phyloP scores from a whole-genome alignment of 2,113 vertebrate species.

The Zosterops borbonicus region DNA sequence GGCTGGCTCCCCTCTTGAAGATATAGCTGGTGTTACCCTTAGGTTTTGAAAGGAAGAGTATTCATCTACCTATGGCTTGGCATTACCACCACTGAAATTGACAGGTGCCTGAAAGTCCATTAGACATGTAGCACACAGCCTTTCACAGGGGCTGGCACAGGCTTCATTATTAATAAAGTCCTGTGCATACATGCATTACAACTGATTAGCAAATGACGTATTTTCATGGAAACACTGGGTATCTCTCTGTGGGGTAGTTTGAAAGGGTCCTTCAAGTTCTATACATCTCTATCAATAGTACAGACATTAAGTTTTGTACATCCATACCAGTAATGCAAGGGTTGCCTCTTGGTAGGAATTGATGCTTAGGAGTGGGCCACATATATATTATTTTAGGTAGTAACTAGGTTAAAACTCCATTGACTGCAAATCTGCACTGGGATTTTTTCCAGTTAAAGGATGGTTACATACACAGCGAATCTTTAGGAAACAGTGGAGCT shows the following conservation, averaged over 20 bases:
- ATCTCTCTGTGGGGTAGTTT: neutral
- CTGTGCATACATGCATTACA: neutral
- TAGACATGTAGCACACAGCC: neutral
- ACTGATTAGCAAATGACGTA: neutral
- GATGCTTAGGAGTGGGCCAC: neutral
- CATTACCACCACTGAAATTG: neutral
- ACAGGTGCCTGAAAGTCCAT: neutral
- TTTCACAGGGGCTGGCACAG: neutral
- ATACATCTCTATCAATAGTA: neutral
- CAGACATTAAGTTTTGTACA: neutral
- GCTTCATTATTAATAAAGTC: neutral
- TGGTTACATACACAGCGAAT: neutral
- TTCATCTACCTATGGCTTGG: rapidly evolving
- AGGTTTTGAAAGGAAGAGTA: neutral
- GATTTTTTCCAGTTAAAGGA: neutral
- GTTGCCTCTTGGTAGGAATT: neutral
- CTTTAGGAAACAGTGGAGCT: neutral
- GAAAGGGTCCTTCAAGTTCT: neutral
- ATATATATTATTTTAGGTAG: neutral
- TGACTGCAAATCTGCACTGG: neutral
- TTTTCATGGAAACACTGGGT: neutral
- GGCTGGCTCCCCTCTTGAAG: neutral
- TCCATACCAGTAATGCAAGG: neutral
- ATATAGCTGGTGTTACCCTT: neutral
- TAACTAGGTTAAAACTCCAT: neutral